These are phyloP conservation scores for Gastrophryne carolinensis DNA, from an alignment of 2,797 vertebrate genomes.

Conservation along the genomic window DNA sequence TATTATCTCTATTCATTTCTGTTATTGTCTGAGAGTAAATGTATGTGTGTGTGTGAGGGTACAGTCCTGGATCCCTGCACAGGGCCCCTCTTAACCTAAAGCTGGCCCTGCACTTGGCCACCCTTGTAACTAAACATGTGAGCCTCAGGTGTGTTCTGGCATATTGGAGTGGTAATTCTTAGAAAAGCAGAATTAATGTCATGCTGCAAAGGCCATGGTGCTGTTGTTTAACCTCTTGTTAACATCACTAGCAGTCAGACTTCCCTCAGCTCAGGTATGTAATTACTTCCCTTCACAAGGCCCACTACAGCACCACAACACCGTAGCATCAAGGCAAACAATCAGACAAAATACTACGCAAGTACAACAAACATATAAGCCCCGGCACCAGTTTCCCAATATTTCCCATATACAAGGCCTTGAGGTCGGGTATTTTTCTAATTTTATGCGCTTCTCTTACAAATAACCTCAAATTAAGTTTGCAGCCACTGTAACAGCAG, in stretches of 20 bases:
- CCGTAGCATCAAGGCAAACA: background rate
- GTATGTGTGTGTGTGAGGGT: no score
- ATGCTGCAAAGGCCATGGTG: no score
- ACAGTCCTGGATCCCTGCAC: no score
- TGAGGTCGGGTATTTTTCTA: background rate
- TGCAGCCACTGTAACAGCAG: background rate
- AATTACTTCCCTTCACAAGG: background rate
- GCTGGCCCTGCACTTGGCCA: no score
- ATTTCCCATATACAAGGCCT: background rate
- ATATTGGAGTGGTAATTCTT: no score
- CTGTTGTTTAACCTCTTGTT: background rate
- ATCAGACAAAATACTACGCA: background rate
- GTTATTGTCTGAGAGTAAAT: no score
- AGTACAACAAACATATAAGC: background rate
- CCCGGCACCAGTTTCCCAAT: background rate
- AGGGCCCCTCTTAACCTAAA: no score
- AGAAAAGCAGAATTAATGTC: no score
- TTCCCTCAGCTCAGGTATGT: background rate
- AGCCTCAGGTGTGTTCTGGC: no score
- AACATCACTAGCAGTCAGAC: background rate
- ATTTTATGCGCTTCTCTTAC: background rate
- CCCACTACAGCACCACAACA: background rate
- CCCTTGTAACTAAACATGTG: no score
- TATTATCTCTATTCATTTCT: no score
- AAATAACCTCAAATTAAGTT: conserved; percentile 8